phyloP scores from a whole-genome alignment of 2,888 invertebrate species.

The Perizoma flavofasciatum region DNA sequence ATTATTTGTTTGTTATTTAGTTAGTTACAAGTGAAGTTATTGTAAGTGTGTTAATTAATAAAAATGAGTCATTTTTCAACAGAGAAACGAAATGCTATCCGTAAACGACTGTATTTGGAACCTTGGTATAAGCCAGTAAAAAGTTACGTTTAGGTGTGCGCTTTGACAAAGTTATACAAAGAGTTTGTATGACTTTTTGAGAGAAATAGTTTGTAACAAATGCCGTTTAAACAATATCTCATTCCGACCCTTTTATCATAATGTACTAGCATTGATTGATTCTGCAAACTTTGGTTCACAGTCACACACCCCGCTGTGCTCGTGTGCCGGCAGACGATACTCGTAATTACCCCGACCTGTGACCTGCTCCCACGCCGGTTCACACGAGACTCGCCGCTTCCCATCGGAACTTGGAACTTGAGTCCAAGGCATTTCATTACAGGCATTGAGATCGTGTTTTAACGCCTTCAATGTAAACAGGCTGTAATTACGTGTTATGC shows the following conservation, averaged over 20 bases:
- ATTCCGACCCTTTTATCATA: background rate
- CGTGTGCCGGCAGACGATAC: slow-evolving; percentile 46
- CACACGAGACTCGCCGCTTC: slow-evolving; percentile 77
- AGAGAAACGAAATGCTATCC: too few relatives aligned
- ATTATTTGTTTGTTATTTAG: too few relatives aligned
- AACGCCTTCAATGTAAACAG: slow-evolving; percentile 20
- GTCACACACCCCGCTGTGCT: slow-evolving; percentile 46
- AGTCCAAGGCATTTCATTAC: slow-evolving; percentile 20
- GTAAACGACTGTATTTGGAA: too few relatives aligned
- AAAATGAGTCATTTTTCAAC: too few relatives aligned
- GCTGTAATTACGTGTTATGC: slow-evolving; percentile 15
- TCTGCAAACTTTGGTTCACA: slow-evolving; percentile 11
- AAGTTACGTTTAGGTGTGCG: too few relatives aligned
- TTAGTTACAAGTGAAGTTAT: too few relatives aligned
- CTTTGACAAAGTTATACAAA: too few relatives aligned
- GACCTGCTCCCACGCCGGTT: slow-evolving; percentile 78
- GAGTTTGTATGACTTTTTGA: too few relatives aligned
- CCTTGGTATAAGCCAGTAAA: too few relatives aligned
- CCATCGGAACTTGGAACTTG: slow-evolving; percentile 53
- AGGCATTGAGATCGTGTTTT: slow-evolving; percentile 13
- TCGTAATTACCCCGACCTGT: slow-evolving; percentile 76
- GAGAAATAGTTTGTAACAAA: too few relatives aligned
- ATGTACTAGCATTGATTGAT: slow-evolving; percentile 6
- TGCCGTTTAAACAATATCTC: too few relatives aligned
- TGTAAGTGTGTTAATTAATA: too few relatives aligned